Evolutionary conservation across 64 coral and sea anemone species (phyloP).

Genomic region (Porites lutea): DNA sequence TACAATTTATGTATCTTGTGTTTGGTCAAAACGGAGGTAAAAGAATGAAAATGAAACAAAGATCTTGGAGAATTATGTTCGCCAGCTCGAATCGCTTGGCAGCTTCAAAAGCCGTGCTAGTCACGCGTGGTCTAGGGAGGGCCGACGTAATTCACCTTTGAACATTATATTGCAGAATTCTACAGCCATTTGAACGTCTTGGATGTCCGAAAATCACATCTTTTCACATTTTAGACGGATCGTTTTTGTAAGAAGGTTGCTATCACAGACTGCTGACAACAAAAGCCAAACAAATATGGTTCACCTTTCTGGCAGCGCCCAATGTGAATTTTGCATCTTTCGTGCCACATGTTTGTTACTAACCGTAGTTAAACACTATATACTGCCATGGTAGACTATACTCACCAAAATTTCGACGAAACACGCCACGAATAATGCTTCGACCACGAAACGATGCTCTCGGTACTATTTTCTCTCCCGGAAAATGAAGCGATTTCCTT

Average conservation of each 20-base stretch:
- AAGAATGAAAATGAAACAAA: neutral
- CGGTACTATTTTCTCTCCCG: slow-evolving; percentile 42
- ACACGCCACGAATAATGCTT: slow-evolving; percentile 5
- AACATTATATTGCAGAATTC: neutral
- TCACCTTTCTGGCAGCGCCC: slow-evolving; percentile 51
- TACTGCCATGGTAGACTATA: neutral
- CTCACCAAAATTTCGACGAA: slow-evolving; percentile 23
- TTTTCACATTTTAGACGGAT: neutral
- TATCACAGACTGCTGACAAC: slow-evolving; percentile 52
- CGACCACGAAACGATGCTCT: neutral
- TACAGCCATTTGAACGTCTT: neutral
- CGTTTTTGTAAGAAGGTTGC: slow-evolving; percentile 16
- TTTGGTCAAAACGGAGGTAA: neutral
- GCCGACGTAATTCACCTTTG: slow-evolving; percentile 17
- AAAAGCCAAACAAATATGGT: slow-evolving; percentile 64
- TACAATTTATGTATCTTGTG: neutral
- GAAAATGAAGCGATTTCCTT: slow-evolving; percentile 58
- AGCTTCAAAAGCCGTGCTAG: slow-evolving; percentile 9
- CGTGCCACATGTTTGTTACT: neutral
- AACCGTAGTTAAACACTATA: neutral
- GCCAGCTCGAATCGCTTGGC: neutral
- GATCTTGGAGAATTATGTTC: slow-evolving; percentile 40
- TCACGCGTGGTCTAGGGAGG: slow-evolving; percentile 38
- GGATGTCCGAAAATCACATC: neutral
- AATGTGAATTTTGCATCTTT: slow-evolving; percentile 16